A percentile compares a stretch with the other conserved stretches of the same genome.
These are phyloP conservation scores for Picathartes gymnocephalus DNA, from an alignment of 2,113 vertebrate species.

Conservation along the genomic window DNA sequence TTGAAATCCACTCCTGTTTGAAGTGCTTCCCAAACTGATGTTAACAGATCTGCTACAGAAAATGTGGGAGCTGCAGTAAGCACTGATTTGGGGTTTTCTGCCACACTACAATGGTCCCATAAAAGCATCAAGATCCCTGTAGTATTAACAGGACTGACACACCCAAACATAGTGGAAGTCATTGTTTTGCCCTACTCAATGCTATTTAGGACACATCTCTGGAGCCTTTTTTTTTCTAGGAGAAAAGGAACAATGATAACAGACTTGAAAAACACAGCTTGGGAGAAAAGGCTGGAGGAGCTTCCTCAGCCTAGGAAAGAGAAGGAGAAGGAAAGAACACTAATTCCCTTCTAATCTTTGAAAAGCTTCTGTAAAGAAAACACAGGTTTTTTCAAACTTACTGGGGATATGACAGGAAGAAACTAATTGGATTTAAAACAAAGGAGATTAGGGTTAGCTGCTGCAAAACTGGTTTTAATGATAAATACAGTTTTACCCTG, in stretches of 20 bases:
- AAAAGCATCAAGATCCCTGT: background rate
- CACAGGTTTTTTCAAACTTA: background rate
- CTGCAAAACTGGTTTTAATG: background rate
- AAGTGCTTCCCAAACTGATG: background rate
- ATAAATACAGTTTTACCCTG: background rate
- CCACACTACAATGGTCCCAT: background rate
- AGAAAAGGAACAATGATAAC: background rate
- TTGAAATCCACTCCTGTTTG: background rate
- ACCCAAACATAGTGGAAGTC: background rate
- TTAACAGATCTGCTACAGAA: background rate
- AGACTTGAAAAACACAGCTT: background rate
- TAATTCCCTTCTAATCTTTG: background rate
- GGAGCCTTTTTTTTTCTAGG: background rate
- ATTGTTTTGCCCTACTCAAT: background rate
- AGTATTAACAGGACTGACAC: background rate
- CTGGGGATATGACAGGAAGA: background rate
- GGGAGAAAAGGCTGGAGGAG: background rate
- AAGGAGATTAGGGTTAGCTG: background rate
- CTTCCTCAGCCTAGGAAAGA: background rate
- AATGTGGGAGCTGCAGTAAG: background rate
- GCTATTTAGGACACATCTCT: background rate
- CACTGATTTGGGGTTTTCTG: background rate
- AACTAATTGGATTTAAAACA: background rate
- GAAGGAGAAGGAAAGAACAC: background rate
- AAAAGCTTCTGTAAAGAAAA: background rate